Evolutionary conservation across 2,888 invertebrate species (phyloP), one percentile per base, ranked within the genome.

Genomic region (Drosophila dives): DNA sequence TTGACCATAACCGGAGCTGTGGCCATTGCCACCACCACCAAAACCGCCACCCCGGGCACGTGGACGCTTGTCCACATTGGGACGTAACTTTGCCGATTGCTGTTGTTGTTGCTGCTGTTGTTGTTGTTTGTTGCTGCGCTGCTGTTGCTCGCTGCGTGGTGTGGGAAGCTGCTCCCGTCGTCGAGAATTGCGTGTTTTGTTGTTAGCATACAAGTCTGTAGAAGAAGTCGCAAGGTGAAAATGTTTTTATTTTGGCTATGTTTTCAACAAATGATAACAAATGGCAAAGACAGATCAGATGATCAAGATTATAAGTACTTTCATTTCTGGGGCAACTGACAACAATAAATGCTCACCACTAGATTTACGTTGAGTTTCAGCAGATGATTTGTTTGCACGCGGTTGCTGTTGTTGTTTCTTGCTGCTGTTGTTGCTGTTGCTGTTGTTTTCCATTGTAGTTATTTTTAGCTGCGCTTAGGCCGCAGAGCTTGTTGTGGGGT

Each of bases 331-430:
- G 15, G 23, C 45, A 45, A 45, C 23, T 23, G 23, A 45, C 45
- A 45, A 45, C 8, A 45, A 34, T 7, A 11, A 42, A 32, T 45
- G 12, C 96, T 58, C 48, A 89, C 90, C 89, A 76, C 78, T 86
- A 26, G 89, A 86, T 78, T 92, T 91, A 53, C 92, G 87, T 69
- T 75, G 85, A 90, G 95, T 94, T 93, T 97, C 97, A 96, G 95
- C 94, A 94, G 86, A 96, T 94, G 95, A 93, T 93, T 95, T 95
- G 94, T 95, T 94, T 93, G 95, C 95, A 93, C 94, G 94, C 92
- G 95, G 94, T 92, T 95, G 85, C 63, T 96, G 97, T 93, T 96
- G 96, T 94, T 97, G 96, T 80, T 83, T 80, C 60, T 80, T 77
- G 74, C 69, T 96, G 97, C 93, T 96, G 84, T 77, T 81, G 77